phyloP scores from a whole-genome alignment of 1,140 invertebrate species.

The Ostrea edulis region DNA sequence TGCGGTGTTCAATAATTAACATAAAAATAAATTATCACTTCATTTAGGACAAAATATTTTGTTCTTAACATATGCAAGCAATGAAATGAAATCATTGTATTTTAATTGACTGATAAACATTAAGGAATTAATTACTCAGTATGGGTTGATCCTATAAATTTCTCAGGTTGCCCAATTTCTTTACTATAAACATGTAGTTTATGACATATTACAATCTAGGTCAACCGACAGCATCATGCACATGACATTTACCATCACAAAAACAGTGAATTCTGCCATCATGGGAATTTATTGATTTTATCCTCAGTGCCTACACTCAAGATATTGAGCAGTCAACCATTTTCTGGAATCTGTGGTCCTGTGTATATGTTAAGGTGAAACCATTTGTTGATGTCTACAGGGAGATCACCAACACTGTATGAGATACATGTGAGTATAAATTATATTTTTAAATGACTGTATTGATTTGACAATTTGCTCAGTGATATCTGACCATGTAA shows the following conservation, averaged over 20 bases:
- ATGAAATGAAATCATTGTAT: no score
- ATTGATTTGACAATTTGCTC: background rate
- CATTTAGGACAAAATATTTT: no score
- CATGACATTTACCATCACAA: constrained; percentile 22
- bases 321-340: constrained; percentile 34
- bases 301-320: constrained; percentile 5
- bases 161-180: no score
- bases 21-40: no score
- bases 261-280: constrained; percentile 23
- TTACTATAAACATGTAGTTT: no score
- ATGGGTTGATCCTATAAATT: no score
- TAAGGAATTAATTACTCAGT: no score
- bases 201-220: background rate
- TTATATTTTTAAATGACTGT: background rate
- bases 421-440: background rate
- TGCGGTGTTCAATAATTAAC: no score
- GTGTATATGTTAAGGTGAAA: background rate
- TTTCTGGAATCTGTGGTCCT: constrained; percentile 27
- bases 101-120: no score
- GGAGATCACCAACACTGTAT: background rate
- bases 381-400: constrained; percentile 11
- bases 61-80: no score
- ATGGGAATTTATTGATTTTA: constrained; percentile 35
- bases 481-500: background rate
- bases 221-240: background rate